Evolutionary conservation across 2,797 vertebrate species (phyloP).

Genomic region (Aulostomus chinensis): DNA sequence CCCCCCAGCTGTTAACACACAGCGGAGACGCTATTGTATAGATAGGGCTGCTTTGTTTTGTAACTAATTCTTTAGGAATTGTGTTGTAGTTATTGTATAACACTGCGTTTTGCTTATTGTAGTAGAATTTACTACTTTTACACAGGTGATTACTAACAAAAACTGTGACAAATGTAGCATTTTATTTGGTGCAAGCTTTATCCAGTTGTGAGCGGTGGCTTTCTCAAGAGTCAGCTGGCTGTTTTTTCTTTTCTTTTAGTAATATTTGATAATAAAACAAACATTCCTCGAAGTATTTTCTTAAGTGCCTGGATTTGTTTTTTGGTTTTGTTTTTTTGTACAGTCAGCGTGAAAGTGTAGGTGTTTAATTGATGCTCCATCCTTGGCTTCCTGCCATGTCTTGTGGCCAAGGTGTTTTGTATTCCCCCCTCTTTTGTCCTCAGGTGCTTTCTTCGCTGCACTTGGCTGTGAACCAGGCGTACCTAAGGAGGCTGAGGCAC

Average conservation of each 20-base stretch:
- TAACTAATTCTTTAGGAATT: slow-evolving; percentile 63
- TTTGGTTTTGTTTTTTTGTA: slow-evolving; percentile 2
- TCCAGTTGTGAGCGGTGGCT: slow-evolving; percentile 42
- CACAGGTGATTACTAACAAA: slow-evolving; percentile 50
- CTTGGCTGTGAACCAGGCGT: slow-evolving; percentile 72
- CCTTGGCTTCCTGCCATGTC: slow-evolving; percentile 36
- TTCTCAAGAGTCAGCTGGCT: slow-evolving; percentile 47
- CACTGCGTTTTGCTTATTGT: slow-evolving; percentile 45
- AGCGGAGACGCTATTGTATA: slow-evolving; percentile 36
- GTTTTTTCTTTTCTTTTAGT: slow-evolving; percentile 34
- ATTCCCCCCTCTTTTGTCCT: slow-evolving; percentile 60
- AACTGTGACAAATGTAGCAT: slow-evolving; percentile 34
- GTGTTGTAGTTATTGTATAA: slow-evolving; percentile 81
- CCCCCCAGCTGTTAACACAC: slow-evolving; percentile 48
- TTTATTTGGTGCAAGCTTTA: slow-evolving; percentile 50
- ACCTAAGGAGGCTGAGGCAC: slow-evolving; percentile 63
- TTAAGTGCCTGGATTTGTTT: slow-evolving; percentile 33
- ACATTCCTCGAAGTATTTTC: slow-evolving; percentile 34
- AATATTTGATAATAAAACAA: slow-evolving; percentile 63
- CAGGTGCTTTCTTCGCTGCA: slow-evolving; percentile 81
- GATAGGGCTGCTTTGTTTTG: slow-evolving; percentile 46
- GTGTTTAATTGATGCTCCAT: slow-evolving; percentile 13
- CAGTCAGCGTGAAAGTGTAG: background rate
- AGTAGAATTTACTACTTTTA: slow-evolving; percentile 48
- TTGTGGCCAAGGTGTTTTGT: slow-evolving; percentile 58